A percentile compares a stretch with the other conserved stretches of the same genome.
Conservation (phyloP, 2,797 vertebrate species). For the Philypnodon macrostomus region DNA sequence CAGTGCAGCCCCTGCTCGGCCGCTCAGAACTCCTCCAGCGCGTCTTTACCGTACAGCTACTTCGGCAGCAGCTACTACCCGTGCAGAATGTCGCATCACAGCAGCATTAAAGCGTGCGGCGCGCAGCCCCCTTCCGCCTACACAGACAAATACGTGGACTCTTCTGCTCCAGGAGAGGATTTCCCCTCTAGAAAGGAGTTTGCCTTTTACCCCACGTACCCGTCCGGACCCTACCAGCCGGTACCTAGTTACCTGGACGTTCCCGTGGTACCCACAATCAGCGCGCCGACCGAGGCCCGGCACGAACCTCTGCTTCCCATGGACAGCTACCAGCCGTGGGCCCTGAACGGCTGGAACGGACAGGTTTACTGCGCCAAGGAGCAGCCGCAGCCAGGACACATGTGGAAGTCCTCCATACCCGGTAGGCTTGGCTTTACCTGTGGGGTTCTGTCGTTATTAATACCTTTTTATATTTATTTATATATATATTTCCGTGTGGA, state of each 20-base stretch:
- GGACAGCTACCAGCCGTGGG: slow-evolving; percentile 97
- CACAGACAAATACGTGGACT: slow-evolving; percentile 93
- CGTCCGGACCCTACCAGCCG: slow-evolving; percentile 89
- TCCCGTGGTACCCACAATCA: slow-evolving; percentile 89
- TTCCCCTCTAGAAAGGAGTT: slow-evolving; percentile 94
- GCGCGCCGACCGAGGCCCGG: slow-evolving; percentile 86
- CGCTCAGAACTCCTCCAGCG: slow-evolving; percentile 89
- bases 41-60: slow-evolving; percentile 94
- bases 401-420: slow-evolving; percentile 94
- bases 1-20: slow-evolving; percentile 95
- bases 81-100: slow-evolving; percentile 91
- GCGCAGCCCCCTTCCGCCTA: slow-evolving; percentile 84
- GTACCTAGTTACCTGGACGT: slow-evolving; percentile 93
- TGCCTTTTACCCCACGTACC: slow-evolving; percentile 92
- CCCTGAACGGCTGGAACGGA: slow-evolving; percentile 95
- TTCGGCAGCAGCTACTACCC: slow-evolving; percentile 96
- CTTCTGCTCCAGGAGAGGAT: slow-evolving; percentile 90
- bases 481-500: no score
- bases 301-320: slow-evolving; percentile 92
- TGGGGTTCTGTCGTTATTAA: no score
- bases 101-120: slow-evolving; percentile 84
- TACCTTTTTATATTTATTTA: no score
- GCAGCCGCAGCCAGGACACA: slow-evolving; percentile 87
- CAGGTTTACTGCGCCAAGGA: slow-evolving; percentile 97
- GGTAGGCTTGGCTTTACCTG: slow-evolving; percentile 80